These are phyloP conservation scores for Ooceraea biroi DNA, from an alignment of 1,140 invertebrate genomes.

Conservation along the genomic window DNA sequence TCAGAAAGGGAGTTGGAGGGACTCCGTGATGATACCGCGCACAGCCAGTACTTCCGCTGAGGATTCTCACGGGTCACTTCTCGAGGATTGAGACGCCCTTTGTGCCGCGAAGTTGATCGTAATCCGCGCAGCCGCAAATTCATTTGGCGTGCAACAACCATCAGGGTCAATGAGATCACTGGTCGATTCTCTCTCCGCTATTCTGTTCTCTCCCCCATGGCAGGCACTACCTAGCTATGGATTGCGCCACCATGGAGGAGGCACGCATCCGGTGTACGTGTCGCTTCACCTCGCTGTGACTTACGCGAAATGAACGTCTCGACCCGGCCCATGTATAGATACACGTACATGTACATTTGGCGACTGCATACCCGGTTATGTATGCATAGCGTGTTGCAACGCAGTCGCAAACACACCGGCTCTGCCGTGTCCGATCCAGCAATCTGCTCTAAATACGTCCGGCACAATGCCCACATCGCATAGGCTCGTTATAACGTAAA, in stretches of 20 bases:
- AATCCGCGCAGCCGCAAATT: slow-evolving; percentile 81
- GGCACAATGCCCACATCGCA: slow-evolving; percentile 67
- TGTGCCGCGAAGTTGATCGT: slow-evolving; percentile 59
- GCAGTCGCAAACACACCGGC: slow-evolving; percentile 66
- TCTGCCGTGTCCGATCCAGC: slow-evolving; percentile 68
- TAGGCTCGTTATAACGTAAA: slow-evolving; percentile 21
- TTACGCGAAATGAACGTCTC: slow-evolving; percentile 49
- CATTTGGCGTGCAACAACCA: slow-evolving; percentile 80
- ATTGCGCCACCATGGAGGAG: slow-evolving; percentile 42
- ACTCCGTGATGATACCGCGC: too few species aligned
- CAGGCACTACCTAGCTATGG: slow-evolving; percentile 18
- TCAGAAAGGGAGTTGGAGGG: too few species aligned
- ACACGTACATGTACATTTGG: neutral
- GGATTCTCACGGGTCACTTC: too few species aligned
- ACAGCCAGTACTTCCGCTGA: too few species aligned
- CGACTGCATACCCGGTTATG: slow-evolving; percentile 54
- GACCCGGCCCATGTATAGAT: slow-evolving; percentile 55
- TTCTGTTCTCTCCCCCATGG: slow-evolving; percentile 25
- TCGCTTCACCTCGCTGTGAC: slow-evolving; percentile 60
- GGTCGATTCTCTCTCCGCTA: slow-evolving; percentile 74
- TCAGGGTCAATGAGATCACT: slow-evolving; percentile 80
- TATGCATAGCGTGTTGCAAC: slow-evolving; percentile 64
- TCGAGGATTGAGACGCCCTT: neutral
- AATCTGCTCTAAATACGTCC: slow-evolving; percentile 82
- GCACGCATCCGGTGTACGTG: slow-evolving; percentile 72